Evolutionary conservation across 2,797 vertebrate species (phyloP).

Genomic region (Anguilla anguilla): DNA sequence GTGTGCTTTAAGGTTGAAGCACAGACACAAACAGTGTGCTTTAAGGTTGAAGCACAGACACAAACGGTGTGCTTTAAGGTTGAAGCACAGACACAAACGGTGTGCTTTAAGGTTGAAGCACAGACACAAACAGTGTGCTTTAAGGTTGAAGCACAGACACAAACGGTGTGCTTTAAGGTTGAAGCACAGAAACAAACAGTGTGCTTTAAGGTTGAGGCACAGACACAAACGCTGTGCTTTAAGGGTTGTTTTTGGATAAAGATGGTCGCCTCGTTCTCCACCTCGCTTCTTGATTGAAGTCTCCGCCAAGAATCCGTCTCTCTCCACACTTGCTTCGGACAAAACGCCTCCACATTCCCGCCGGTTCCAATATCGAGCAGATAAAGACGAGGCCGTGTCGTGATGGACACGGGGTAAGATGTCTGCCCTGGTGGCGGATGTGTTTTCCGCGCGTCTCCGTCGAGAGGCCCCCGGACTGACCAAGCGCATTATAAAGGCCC

Average conservation of each 20-base stretch:
- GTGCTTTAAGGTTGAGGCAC: no score
- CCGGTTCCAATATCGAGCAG: not conserved
- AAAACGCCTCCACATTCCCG: not conserved
- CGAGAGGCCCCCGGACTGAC: not conserved
- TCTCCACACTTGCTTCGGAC: not conserved
- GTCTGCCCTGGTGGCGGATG: not conserved
- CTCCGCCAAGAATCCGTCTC: not conserved
- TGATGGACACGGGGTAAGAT: not conserved
- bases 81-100: not conserved
- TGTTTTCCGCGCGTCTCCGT: no score
- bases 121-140: not conserved
- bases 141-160: not conserved
- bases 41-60: no score
- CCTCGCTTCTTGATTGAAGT: not conserved
- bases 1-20: not conserved
- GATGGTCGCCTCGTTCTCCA: not conserved
- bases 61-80: no score
- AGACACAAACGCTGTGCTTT: not conserved
- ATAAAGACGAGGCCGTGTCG: not conserved
- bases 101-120: not conserved
- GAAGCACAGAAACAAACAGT: no score
- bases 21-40: no score
- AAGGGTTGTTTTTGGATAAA: not conserved
- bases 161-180: no score
- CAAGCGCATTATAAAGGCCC: not conserved